Conservation (phyloP, 2,888 invertebrate genomes). For the Amorpha juglandis region DNA sequence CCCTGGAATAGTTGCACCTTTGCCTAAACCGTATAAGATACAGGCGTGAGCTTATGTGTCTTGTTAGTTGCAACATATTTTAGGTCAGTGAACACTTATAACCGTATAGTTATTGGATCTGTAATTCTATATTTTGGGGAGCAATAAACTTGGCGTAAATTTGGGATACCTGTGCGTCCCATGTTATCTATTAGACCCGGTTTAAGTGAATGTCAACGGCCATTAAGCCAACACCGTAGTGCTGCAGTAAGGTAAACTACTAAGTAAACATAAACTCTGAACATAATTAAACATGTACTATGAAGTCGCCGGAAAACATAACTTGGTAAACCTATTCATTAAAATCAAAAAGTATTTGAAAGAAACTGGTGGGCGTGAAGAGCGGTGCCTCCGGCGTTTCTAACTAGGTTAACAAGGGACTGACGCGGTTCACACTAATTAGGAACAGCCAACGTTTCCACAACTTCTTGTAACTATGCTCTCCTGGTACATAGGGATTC, state of each 20-base stretch:
- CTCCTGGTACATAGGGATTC: conserved; percentile 33
- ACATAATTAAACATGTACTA: conserved; percentile 13
- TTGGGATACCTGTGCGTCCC: too few relatives aligned
- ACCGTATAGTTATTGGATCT: too few relatives aligned
- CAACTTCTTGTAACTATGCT: conserved; percentile 47
- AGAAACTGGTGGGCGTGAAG: conserved; percentile 40
- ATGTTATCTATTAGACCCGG: too few relatives aligned
- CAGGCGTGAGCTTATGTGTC: too few relatives aligned
- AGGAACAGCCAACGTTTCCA: conserved; percentile 42
- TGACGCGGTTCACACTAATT: conserved; percentile 54
- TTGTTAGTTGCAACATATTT: too few relatives aligned
- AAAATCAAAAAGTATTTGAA: conserved; percentile 51
- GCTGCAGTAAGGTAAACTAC: not conserved
- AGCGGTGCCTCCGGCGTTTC: conserved; percentile 43
- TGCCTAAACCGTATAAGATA: too few relatives aligned
- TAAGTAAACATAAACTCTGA: not conserved
- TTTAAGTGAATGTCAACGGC: too few relatives aligned
- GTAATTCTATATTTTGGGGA: too few relatives aligned
- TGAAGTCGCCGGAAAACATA: conserved; percentile 30
- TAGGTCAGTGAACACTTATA: too few relatives aligned
- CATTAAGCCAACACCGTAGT: too few relatives aligned
- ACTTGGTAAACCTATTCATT: conserved; percentile 46
- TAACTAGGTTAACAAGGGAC: conserved; percentile 65
- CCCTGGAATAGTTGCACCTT: too few relatives aligned
- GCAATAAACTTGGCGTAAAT: too few relatives aligned